A percentile compares a stretch with the other conserved stretches of the same genome.
Conservation (phyloP, 1,140 invertebrate species). For the Lasaia peninsularis region DNA sequence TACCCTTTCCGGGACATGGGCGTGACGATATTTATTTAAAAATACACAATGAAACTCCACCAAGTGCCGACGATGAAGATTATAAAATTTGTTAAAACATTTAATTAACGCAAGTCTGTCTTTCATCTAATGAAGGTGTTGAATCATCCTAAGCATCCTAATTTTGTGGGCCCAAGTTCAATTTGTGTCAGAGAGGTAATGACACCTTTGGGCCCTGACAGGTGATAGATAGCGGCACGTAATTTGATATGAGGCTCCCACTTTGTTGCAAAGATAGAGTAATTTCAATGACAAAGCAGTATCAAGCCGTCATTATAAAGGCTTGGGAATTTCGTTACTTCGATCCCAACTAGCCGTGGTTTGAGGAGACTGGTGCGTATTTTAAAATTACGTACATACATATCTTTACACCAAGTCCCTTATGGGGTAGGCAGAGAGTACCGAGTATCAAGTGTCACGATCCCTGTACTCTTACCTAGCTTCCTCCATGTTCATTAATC, state of each 20-base stretch:
- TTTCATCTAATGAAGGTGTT: neutral
- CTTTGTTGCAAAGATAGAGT: conserved; percentile 29
- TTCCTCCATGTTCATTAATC: too few relatives aligned
- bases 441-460: too few relatives aligned
- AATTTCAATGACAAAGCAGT: conserved; percentile 32
- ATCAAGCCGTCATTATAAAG: conserved; percentile 24
- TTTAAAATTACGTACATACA: too few relatives aligned
- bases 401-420: too few relatives aligned
- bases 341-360: conserved; percentile 16
- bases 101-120: neutral
- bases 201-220: conserved; percentile 34
- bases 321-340: conserved; percentile 12
- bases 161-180: conserved; percentile 17
- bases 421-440: too few relatives aligned
- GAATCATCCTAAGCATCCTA: neutral
- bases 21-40: too few relatives aligned
- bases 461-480: too few relatives aligned
- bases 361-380: neutral
- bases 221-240: conserved; percentile 28
- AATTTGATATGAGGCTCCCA: conserved; percentile 36
- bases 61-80: too few relatives aligned
- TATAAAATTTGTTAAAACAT: neutral
- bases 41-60: too few relatives aligned
- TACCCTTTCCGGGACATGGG: too few relatives aligned
- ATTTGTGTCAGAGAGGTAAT: conserved; percentile 28